Evolutionary conservation across 2,797 vertebrate species (phyloP), one percentile per base, ranked within the genome.

Genomic region (Esox masquinongy): DNA sequence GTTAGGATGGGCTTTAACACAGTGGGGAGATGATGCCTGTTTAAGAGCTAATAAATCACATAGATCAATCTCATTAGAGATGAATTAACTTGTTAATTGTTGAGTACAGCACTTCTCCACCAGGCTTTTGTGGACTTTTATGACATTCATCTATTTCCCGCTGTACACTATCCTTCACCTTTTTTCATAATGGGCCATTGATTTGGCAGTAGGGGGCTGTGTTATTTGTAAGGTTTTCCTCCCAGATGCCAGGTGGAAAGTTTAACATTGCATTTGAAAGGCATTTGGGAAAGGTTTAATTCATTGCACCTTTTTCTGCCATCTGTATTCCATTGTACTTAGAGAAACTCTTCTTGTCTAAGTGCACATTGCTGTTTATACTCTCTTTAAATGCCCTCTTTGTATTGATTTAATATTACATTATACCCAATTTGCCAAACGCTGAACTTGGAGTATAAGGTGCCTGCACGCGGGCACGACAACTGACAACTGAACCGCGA

Each of bases 61-160:
- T 79, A 72, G 83, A 87, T 82, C 79, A 86, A 80, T 89, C 85
- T 88, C 82, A 74, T 56, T 70, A 72, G 74, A 85, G 84, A 88
- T 86, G 74, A 87, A 89, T 86, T 75, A 68, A 63, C 81, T 78
- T 77, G 68, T 81, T 80, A 79, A 85, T 81, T 79, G 75, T 75
- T 50, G 74, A 70, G 77, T 74, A 39, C 49, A 51, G 72, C 51
- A 16, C 76, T 83, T 84, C 79, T 82, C 71, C 39, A 53, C 72
- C 19, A 3, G 53, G 26, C 76, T 69, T 43, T 63, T 69, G 61
- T 74, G 64, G 78, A 61, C 69, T 79, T 88, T 82, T 77, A 84
- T 78, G 80, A 80, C 79, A 64, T 64, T 71, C 4, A 26, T 85
- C 78, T 77, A 56, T 86, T 83, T 82, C 74, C 70, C 56, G 74